A percentile compares a stretch with the other conserved stretches of the same genome.
Evolutionary conservation across 2,113 vertebrate genomes (phyloP).

Genomic region (Thunnus thynnus): DNA sequence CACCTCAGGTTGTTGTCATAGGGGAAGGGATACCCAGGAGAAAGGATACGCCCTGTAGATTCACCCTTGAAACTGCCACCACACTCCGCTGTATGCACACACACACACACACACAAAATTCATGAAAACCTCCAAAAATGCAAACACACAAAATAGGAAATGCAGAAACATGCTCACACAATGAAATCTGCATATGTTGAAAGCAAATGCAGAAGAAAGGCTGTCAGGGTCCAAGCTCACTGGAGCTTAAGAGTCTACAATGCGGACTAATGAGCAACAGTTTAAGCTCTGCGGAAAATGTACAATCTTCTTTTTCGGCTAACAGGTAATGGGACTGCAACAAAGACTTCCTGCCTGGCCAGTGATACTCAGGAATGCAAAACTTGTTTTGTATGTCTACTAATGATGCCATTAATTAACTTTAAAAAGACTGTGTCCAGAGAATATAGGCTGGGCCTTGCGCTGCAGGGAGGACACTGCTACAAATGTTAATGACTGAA

Average conservation of each 20-base stretch:
- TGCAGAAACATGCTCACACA: not conserved
- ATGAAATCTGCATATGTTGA: not conserved
- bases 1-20: constrained; percentile 98
- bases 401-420: constrained; percentile 72
- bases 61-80: constrained; percentile 96
- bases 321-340: constrained; percentile 32
- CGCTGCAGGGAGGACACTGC: constrained; percentile 41
- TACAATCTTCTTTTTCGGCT: constrained; percentile 26
- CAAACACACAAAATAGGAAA: not conserved
- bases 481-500: constrained; percentile 64
- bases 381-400: constrained; percentile 48
- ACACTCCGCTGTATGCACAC: constrained; percentile 90
- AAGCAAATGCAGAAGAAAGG: constrained; percentile 3
- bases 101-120: constrained; percentile 25
- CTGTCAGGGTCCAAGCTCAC: not conserved
- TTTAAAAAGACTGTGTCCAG: constrained; percentile 62
- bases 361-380: constrained; percentile 50
- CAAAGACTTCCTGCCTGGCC: constrained; percentile 36
- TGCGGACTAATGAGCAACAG: constrained; percentile 40
- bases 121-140: not conserved
- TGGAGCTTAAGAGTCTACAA: constrained; percentile 21
- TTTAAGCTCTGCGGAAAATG: constrained; percentile 10
- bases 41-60: constrained; percentile 95
- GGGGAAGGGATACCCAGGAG: constrained; percentile 97
- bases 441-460: constrained; percentile 42